Percentiles rank a stretch among this genome's conserved stretches.
Evolutionary conservation across 2,888 invertebrate genomes (phyloP).

Genomic region (Andricus quercusramuli): DNA sequence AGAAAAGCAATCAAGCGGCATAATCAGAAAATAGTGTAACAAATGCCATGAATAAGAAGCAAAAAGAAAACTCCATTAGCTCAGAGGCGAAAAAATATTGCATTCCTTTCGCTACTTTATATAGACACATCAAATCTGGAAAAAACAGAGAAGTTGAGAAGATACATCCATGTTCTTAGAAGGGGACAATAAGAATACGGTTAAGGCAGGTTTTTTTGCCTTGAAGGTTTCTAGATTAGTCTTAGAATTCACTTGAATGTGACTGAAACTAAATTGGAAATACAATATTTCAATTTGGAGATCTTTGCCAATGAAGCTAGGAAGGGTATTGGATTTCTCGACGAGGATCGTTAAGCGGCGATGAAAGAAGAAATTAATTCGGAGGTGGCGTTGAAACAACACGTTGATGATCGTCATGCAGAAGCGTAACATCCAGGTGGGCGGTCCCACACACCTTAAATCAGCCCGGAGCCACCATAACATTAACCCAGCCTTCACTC

Average conservation of each 20-base stretch:
- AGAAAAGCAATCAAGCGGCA: no score
- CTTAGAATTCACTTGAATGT: background rate
- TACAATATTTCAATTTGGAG: background rate
- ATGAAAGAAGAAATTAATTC: constrained; percentile 8
- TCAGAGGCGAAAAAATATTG: no score
- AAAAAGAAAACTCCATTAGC: no score
- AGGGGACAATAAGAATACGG: no score
- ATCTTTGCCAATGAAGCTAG: background rate
- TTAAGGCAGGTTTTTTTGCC: background rate
- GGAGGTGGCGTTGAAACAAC: constrained; percentile 69
- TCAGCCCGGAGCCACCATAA: constrained; percentile 74
- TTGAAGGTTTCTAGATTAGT: background rate
- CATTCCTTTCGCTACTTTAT: no score
- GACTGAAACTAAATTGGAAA: background rate
- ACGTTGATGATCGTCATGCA: constrained; percentile 64
- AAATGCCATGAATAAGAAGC: no score
- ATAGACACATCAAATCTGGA: no score
- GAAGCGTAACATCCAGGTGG: constrained; percentile 73
- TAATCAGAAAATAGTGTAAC: no score
- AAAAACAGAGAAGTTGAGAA: no score
- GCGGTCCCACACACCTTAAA: constrained; percentile 78
- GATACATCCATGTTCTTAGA: no score
- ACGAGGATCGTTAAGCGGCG: constrained; percentile 5
- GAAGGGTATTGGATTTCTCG: background rate
- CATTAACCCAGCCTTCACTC: constrained; percentile 65